Percentiles rank a stretch among this genome's conserved stretches.
Evolutionary conservation across 37 sponge, comb jelly and placozoan genomes (phyloP).

Genomic region (Haliclona indistincta): DNA sequence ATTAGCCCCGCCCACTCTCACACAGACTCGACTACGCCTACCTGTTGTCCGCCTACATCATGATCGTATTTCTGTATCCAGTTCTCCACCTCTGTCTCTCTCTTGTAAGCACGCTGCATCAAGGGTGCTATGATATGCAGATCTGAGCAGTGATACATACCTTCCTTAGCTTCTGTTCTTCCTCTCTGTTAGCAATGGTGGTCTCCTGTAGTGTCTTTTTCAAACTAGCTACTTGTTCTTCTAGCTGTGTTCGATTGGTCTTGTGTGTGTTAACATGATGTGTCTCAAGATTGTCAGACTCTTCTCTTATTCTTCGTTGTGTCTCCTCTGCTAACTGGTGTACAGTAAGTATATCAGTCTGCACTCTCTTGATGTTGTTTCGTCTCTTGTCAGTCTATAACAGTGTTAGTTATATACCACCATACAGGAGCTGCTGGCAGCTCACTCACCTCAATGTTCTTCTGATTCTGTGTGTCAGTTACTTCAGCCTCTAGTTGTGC

Average conservation of each 20-base stretch:
- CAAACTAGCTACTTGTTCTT: conserved; percentile 61
- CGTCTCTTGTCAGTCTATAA: conserved; percentile 57
- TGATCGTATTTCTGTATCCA: conserved; percentile 94
- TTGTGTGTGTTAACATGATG: conserved; percentile 40
- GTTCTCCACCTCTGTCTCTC: conserved; percentile 91
- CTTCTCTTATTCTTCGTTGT: conserved; percentile 56
- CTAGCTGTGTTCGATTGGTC: conserved; percentile 24
- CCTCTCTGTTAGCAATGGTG: conserved; percentile 66
- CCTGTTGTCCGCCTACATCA: conserved; percentile 95
- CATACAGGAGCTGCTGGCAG: background rate
- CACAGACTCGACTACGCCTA: background rate
- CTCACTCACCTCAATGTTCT: conserved; percentile 39
- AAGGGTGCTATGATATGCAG: background rate
- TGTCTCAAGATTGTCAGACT: conserved; percentile 65
- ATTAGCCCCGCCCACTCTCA: background rate
- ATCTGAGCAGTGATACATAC: conserved; percentile 22
- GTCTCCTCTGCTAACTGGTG: conserved; percentile 73
- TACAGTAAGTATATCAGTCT: conserved; percentile 62
- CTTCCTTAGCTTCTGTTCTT: conserved; percentile 78
- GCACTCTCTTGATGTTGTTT: conserved; percentile 54
- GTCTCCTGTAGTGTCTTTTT: conserved; percentile 58
- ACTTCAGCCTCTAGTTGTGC: conserved; percentile 76
- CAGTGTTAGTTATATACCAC: background rate
- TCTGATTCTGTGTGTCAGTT: conserved; percentile 47
- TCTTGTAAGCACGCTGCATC: conserved; percentile 71